Percentiles rank a stretch among this genome's conserved stretches.
phyloP scores from a whole-genome alignment of 2,113 vertebrate genomes.

The Tragelaphus buxtoni region DNA sequence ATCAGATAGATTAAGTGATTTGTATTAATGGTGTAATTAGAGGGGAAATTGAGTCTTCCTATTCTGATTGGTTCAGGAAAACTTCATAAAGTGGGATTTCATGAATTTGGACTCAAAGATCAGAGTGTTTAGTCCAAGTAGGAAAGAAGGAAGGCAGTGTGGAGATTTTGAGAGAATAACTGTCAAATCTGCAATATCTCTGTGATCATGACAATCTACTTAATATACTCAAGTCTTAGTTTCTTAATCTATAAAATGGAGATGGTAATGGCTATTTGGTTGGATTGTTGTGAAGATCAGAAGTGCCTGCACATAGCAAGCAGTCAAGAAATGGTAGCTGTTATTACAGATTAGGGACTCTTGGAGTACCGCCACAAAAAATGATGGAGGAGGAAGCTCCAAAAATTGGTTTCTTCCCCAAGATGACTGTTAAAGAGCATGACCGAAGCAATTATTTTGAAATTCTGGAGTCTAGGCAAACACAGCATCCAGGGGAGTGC shows the following conservation, averaged over 20 bases:
- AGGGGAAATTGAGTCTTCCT: background rate
- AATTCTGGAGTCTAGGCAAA: background rate
- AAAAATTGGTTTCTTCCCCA: background rate
- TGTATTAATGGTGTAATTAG: background rate
- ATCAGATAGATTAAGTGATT: slow-evolving; percentile 1
- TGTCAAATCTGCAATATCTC: background rate
- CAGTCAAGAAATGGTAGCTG: background rate
- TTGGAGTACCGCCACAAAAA: background rate
- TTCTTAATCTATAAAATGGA: slow-evolving; percentile 4
- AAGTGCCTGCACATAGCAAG: background rate
- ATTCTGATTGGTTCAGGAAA: slow-evolving; percentile 14
- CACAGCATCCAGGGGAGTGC: background rate
- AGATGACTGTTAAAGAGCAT: background rate
- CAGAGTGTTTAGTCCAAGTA: slow-evolving; percentile 5
- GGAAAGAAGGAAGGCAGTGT: background rate
- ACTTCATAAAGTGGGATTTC: slow-evolving; percentile 8
- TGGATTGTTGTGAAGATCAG: background rate
- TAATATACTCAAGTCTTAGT: background rate
- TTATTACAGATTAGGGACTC: background rate
- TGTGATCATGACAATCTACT: background rate
- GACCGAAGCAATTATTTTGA: background rate
- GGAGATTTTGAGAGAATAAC: background rate
- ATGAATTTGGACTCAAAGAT: background rate
- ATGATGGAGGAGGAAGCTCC: background rate
- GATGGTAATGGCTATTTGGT: background rate